These are phyloP conservation scores for Microdon myrmicae DNA, from an alignment of 2,888 invertebrate genomes.

Conservation along the genomic window DNA sequence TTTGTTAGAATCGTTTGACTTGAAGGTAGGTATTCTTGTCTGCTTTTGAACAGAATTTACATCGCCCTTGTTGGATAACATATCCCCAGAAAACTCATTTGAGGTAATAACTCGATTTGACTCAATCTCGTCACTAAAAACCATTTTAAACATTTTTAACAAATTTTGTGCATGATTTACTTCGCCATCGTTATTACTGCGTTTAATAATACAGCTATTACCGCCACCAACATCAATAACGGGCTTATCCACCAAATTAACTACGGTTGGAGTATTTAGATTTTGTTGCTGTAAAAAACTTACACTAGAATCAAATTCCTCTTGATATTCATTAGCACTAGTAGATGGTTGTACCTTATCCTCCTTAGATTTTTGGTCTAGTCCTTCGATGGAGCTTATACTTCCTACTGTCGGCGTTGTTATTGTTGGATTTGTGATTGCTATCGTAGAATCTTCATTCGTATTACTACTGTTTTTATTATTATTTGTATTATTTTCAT, in stretches of 20 bases:
- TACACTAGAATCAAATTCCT: slow-evolving; percentile 52
- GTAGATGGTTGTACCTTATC: slow-evolving; percentile 41
- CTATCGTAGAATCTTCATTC: slow-evolving; percentile 41
- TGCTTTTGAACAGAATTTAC: too few species aligned
- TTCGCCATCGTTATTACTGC: slow-evolving; percentile 54
- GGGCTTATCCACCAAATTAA: slow-evolving; percentile 51
- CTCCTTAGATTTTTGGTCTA: slow-evolving; percentile 12
- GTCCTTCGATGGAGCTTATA: too few species aligned
- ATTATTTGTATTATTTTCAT: slow-evolving; percentile 71
- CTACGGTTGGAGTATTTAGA: slow-evolving; percentile 47
- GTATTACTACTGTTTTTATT: slow-evolving; percentile 53
- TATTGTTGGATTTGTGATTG: slow-evolving; percentile 46
- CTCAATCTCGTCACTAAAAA: slow-evolving; percentile 58
- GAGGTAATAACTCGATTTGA: too few species aligned
- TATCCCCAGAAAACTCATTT: not conserved
- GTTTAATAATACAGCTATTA: slow-evolving; percentile 30
- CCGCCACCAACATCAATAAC: slow-evolving; percentile 40
- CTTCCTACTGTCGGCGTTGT: slow-evolving; percentile 15
- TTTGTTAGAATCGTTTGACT: too few species aligned
- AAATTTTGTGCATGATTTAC: slow-evolving; percentile 64
- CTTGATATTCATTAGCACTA: slow-evolving; percentile 44
- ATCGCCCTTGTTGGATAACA: too few species aligned
- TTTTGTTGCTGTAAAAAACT: slow-evolving; percentile 48
- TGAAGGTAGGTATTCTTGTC: too few species aligned
- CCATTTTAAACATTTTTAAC: slow-evolving; percentile 63